Evolutionary conservation across 92 coral and sea anemone species (phyloP).

Genomic region (Porites cylindrica): DNA sequence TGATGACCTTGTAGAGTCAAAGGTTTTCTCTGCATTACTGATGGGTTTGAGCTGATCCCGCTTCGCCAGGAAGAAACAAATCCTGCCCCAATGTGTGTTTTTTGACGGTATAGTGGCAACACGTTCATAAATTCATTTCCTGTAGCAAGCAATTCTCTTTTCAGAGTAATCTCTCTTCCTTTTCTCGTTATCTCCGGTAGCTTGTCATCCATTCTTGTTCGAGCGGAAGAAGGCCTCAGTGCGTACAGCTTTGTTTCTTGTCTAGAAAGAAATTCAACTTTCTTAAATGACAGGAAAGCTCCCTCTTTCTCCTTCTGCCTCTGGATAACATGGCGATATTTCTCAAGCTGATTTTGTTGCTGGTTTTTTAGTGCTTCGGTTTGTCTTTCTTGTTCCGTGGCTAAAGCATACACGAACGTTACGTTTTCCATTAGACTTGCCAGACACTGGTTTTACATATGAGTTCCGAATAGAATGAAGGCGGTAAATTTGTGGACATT

Average conservation of each 20-base stretch:
- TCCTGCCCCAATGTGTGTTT: background rate
- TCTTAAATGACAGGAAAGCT: slow-evolving; percentile 17
- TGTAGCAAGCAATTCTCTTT: background rate
- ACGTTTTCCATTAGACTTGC: slow-evolving; percentile 1
- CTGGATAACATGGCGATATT: slow-evolving; percentile 4
- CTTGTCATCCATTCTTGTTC: background rate
- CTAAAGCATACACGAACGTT: slow-evolving; percentile 7
- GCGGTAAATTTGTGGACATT: background rate
- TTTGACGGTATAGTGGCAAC: slow-evolving; percentile 1
- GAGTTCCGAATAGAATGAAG: too few species aligned
- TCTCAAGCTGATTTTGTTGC: slow-evolving; percentile 21
- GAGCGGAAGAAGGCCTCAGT: background rate
- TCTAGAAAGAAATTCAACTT: slow-evolving; percentile 25
- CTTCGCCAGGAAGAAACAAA: background rate
- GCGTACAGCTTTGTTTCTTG: background rate
- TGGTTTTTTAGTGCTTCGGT: slow-evolving; percentile 15
- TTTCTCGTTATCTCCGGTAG: slow-evolving; percentile 15
- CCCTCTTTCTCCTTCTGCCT: slow-evolving; percentile 7
- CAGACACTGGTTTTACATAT: too few species aligned
- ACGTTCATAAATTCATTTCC: background rate
- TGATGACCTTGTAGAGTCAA: background rate
- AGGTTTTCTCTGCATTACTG: background rate
- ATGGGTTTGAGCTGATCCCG: background rate
- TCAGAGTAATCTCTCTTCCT: background rate
- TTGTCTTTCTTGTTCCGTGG: slow-evolving; percentile 10